Base-by-base conservation (phyloP, 2,888 invertebrate species). In the Aporophyla lueneburgensis region DNA sequence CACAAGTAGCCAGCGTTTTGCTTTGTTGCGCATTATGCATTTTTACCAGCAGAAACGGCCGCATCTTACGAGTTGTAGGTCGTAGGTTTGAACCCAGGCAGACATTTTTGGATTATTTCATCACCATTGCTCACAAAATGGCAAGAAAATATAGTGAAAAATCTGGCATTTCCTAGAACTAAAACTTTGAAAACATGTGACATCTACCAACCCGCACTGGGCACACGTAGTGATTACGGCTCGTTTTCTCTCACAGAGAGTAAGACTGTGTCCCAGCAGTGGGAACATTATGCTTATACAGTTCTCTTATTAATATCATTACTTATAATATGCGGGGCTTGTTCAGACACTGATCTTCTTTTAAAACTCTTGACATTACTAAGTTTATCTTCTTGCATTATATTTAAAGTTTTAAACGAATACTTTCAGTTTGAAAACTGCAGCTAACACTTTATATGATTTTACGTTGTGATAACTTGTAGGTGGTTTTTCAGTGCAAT, bases 11-110 rank as follows among this genome's bases (percentile, higher is more conserved):
- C 58, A 67, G 49, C 67, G 65, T 53, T 75, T 53, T 54, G 75
- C 83, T 75, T 83, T 73, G 79, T 65, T 74, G 65, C 49, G 53
- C 58, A 61, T 68, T 71, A 63, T 61, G 61, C 54, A 51, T 49
- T 54, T 68, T 61, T 71, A 33, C 54, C 54, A 67, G 21, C 21
- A 33, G 14, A 21, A 27, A 27, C 21, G 27, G 14, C 9, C 3
- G 27, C 1, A 0, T 21, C 14, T 51, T 66, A 53, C 27, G 5
- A 27, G 2, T 27, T 66, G 21, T 27, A 14, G 12, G 7, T 49
- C 6, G 7, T 21, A 24, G 24, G 46, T 46, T 19, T 14, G 2
- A 27, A 27, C 27, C 21, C 14, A 27, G 27, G 9, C 5, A 27
- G 33, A 33, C 33, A 33, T 33, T 43, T 43, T 43, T 9, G 21